Conservation (phyloP, 2,888 invertebrate genomes). For the Temnothorax rugatulus region DNA sequence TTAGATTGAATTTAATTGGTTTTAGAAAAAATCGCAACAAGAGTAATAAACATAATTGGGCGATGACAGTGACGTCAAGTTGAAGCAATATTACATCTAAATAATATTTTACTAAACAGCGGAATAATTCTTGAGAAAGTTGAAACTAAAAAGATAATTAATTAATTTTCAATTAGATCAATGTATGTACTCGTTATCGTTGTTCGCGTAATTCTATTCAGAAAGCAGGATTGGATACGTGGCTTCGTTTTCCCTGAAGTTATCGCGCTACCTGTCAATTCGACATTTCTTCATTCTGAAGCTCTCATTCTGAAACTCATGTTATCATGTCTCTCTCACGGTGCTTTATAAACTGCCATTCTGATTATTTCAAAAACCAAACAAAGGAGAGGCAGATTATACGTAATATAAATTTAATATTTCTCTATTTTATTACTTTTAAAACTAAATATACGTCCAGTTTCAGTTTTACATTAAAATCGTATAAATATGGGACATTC, state of each 20-base stretch:
- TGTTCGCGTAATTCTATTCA: not conserved
- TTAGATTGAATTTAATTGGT: not conserved
- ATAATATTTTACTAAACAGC: not conserved
- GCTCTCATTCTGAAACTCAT: slow-evolving; percentile 21
- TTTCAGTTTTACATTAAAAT: no score
- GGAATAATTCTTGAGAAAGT: not conserved
- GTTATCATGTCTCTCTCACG: slow-evolving; percentile 7
- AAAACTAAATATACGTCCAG: no score
- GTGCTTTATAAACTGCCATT: slow-evolving; percentile 2
- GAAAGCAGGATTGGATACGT: slow-evolving; percentile 7
- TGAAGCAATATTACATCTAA: not conserved
- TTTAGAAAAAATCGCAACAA: not conserved
- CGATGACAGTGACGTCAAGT: not conserved
- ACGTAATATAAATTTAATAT: slow-evolving; percentile 12
- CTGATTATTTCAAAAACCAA: not conserved
- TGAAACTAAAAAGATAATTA: not conserved
- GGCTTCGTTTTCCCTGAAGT: slow-evolving; percentile 8
- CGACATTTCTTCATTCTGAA: slow-evolving; percentile 20
- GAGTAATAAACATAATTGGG: not conserved
- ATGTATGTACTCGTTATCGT: not conserved
- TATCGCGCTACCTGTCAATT: slow-evolving; percentile 34
- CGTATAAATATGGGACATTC: no score
- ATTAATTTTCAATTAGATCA: slow-evolving; percentile 10
- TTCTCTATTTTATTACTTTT: no score
- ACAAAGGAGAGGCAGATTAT: not conserved